Evolutionary conservation across 2,797 vertebrate genomes (phyloP).

Genomic region (Crypturellus tataupa): DNA sequence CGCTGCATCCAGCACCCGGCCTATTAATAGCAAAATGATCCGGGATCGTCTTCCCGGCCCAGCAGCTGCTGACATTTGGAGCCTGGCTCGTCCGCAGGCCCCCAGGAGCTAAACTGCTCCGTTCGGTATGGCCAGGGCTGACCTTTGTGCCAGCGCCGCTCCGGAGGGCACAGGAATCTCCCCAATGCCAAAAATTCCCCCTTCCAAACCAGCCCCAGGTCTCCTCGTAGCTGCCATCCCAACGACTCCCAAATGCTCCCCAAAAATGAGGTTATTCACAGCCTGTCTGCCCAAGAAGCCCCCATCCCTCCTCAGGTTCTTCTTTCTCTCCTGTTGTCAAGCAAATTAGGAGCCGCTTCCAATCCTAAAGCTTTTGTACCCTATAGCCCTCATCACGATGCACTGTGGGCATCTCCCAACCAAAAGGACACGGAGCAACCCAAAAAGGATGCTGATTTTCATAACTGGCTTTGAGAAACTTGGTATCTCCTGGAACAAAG

Average conservation of each 20-base stretch:
- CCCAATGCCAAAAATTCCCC: not conserved
- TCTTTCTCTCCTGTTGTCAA: not conserved
- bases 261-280: not conserved
- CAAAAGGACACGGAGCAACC: not conserved
- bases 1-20: not conserved
- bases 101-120: not conserved
- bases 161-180: not conserved
- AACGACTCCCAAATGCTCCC: not conserved
- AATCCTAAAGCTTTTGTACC: not conserved
- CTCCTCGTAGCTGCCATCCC: not conserved
- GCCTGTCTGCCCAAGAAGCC: not conserved
- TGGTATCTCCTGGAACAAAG: not conserved
- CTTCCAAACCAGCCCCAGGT: not conserved
- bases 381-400: not conserved
- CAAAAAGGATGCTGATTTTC: not conserved
- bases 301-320: not conserved
- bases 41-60: constrained; percentile 53
- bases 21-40: constrained; percentile 66
- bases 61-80: constrained; percentile 77
- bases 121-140: not conserved
- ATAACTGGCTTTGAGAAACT: not conserved
- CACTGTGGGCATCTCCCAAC: not conserved
- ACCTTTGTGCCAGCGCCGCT: constrained; percentile 53
- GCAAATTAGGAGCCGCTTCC: not conserved
- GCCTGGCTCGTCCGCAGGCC: not conserved